phyloP scores from a whole-genome alignment of 2,113 vertebrate genomes.

The Rousettus leschenaultii region DNA sequence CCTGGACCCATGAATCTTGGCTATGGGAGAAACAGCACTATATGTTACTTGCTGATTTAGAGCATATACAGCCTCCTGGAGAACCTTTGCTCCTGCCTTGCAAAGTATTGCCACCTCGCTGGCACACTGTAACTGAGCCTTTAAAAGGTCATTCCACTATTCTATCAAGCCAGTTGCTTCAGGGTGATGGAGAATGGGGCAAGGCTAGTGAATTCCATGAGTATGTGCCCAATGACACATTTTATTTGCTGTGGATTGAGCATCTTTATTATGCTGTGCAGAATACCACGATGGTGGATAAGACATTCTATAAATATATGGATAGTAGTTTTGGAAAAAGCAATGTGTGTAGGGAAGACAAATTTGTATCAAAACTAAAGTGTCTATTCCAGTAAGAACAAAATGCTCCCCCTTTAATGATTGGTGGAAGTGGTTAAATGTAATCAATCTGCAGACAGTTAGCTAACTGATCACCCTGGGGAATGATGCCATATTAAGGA shows the following conservation, averaged over 20 bases:
- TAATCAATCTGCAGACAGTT: neutral
- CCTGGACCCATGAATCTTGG: neutral
- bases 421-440: neutral
- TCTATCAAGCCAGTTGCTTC: neutral
- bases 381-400: neutral
- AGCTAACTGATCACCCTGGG: neutral
- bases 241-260: neutral
- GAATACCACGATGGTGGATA: neutral
- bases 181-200: neutral
- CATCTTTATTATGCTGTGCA: neutral
- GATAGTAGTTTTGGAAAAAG: neutral
- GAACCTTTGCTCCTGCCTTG: neutral
- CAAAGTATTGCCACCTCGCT: neutral
- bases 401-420: neutral
- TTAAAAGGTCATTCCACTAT: neutral
- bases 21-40: neutral
- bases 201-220: neutral
- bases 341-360: neutral
- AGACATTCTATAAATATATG: neutral
- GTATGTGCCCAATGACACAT: neutral
- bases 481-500: neutral
- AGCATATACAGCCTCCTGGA: neutral
- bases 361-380: neutral
- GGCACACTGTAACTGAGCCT: neutral
- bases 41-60: neutral